Conservation (phyloP, 2,797 vertebrate species). For the Distichodus sexfasciatus region DNA sequence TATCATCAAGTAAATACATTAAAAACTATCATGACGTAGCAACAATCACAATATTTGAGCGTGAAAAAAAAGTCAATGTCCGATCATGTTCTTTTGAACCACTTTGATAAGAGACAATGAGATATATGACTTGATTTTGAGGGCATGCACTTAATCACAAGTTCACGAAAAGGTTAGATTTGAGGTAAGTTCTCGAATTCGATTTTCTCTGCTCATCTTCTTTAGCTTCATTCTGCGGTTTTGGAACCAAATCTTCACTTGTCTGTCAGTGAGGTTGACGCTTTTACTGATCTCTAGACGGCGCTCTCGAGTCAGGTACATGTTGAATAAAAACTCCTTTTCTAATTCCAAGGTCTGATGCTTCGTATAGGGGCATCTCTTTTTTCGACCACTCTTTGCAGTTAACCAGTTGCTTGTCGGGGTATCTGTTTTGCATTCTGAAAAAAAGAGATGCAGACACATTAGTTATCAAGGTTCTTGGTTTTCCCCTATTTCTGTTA, state of each 20-base stretch:
- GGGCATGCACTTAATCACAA: conserved; percentile 44
- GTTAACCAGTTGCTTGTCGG: conserved; percentile 98
- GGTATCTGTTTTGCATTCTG: conserved; percentile 88
- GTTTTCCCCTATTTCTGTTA: not conserved
- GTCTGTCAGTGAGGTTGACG: conserved; percentile 99
- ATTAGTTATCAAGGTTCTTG: not conserved
- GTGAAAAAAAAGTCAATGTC: conserved; percentile 61
- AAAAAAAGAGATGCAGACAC: conserved; percentile 12
- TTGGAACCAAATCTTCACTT: conserved; percentile 99
- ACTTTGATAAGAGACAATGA: not conserved
- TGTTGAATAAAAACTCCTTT: conserved; percentile 99
- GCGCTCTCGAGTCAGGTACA: conserved; percentile 99
- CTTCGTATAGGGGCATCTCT: conserved; percentile 98
- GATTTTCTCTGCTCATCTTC: conserved; percentile 99
- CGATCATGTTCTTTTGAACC: conserved; percentile 49
- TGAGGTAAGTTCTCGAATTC: conserved; percentile 98
- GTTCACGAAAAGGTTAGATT: conserved; percentile 98
- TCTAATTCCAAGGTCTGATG: conserved; percentile 99
- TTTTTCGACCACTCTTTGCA: conserved; percentile 98
- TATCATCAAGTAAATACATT: conserved; percentile 55
- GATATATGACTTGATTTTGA: conserved; percentile 37
- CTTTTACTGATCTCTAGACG: conserved; percentile 99
- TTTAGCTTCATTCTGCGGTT: conserved; percentile 99
- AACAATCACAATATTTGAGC: conserved; percentile 71
- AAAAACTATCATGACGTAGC: conserved; percentile 47